Conservation (phyloP, 2,797 vertebrate species). For the Sarcophilus harrisii region DNA sequence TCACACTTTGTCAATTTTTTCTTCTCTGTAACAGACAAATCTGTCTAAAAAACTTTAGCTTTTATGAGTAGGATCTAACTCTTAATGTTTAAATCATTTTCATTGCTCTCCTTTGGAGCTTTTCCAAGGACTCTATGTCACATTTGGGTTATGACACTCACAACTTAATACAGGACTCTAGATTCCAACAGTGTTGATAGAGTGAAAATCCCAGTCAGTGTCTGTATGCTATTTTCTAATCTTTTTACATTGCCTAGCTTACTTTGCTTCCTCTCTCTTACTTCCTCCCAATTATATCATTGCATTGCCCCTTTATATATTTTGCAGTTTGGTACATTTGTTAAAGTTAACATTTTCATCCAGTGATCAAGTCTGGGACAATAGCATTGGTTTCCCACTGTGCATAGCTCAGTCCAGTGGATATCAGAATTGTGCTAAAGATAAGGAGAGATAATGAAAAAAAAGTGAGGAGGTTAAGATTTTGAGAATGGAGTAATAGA, state of each 20-base stretch:
- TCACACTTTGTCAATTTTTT: not conserved
- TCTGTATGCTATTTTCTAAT: not conserved
- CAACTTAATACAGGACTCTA: slow-evolving; percentile 27
- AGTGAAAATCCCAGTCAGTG: slow-evolving; percentile 29
- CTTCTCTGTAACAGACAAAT: not conserved
- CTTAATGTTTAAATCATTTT: slow-evolving; percentile 24
- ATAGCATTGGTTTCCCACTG: slow-evolving; percentile 22
- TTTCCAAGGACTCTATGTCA: not conserved
- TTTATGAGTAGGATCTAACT: not conserved
- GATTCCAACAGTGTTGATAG: slow-evolving; percentile 17
- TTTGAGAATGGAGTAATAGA: slow-evolving; percentile 27
- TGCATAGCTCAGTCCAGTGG: not conserved
- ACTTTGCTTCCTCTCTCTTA: not conserved
- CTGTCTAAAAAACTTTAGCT: not conserved
- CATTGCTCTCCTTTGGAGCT: slow-evolving; percentile 36
- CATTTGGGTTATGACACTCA: slow-evolving; percentile 1
- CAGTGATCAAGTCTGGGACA: slow-evolving; percentile 6
- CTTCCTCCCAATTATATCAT: not conserved
- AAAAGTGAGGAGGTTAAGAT: not conserved
- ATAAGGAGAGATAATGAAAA: slow-evolving; percentile 34
- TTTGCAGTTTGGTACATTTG: not conserved
- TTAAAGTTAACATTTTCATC: slow-evolving; percentile 29
- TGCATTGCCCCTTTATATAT: not conserved
- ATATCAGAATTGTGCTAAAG: slow-evolving; percentile 35
- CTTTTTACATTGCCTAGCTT: not conserved